phyloP scores from a whole-genome alignment of 1,140 invertebrate species.

The Drosophila ercepeae region DNA sequence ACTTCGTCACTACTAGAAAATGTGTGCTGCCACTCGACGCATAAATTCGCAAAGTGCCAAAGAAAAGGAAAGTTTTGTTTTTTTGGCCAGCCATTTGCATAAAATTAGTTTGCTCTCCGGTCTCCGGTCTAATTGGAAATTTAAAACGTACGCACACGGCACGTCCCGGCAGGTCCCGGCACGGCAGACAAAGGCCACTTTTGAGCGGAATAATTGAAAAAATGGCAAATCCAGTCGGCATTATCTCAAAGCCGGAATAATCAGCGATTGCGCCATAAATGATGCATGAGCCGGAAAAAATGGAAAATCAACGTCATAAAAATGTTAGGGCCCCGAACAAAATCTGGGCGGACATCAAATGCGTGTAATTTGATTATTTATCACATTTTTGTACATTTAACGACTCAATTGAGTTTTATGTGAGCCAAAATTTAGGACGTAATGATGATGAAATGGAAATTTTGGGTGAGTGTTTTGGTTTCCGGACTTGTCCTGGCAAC shows the following conservation, averaged over 20 bases:
- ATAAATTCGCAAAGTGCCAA: conserved; percentile 33
- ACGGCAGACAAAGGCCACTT: conserved; percentile 21
- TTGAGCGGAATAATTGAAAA: conserved; percentile 51
- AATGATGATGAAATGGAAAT: conserved; percentile 7
- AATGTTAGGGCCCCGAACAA: conserved; percentile 42
- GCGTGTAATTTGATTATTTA: conserved; percentile 81
- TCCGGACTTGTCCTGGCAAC: not conserved
- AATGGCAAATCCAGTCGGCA: conserved; percentile 39
- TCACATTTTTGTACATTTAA: conserved; percentile 79
- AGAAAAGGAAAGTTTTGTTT: conserved; percentile 30
- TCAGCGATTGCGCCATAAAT: conserved; percentile 34
- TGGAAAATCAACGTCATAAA: conserved; percentile 58
- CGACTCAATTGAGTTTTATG: conserved; percentile 81
- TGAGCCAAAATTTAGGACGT: conserved; percentile 19
- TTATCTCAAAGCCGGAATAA: conserved; percentile 37
- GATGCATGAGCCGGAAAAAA: conserved; percentile 21
- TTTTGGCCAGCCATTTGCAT: conserved; percentile 50
- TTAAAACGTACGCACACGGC: conserved; percentile 45
- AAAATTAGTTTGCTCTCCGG: conserved; percentile 63
- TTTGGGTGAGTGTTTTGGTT: conserved; percentile 16
- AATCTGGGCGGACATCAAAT: conserved; percentile 65
- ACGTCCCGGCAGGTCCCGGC: too few species aligned
- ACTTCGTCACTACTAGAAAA: conserved; percentile 22
- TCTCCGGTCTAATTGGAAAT: conserved; percentile 71
- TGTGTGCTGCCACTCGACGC: conserved; percentile 33